Conservation (phyloP, 1,140 invertebrate species). For the Halotydeus destructor region DNA sequence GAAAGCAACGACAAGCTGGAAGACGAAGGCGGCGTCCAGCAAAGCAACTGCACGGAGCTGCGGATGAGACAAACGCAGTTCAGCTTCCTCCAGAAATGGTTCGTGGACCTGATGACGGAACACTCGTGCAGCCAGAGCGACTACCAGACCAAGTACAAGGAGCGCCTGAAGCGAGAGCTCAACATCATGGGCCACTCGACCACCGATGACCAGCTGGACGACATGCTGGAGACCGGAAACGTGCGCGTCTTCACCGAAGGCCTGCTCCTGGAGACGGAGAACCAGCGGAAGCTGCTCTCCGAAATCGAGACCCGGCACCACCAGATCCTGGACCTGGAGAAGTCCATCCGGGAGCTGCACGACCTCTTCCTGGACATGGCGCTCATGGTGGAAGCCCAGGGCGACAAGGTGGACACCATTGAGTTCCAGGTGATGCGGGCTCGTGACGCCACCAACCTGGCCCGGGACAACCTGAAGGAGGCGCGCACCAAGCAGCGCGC, state of each 20-base stretch:
- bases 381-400: background rate
- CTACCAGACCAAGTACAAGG: too few relatives aligned
- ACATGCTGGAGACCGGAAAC: conserved; percentile 1
- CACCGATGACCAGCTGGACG: conserved; percentile 1
- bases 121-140: too few relatives aligned
- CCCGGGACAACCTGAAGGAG: too few relatives aligned
- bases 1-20: too few relatives aligned
- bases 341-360: background rate
- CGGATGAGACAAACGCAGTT: too few relatives aligned
- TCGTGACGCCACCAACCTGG: too few relatives aligned
- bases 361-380: conserved; percentile 2
- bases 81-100: too few relatives aligned
- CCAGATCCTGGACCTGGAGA: conserved; percentile 1
- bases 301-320: background rate
- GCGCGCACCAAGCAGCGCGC: too few relatives aligned
- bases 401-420: background rate
- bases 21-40: too few relatives aligned
- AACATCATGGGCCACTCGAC: background rate
- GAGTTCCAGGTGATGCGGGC: conserved; percentile 2
- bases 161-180: too few relatives aligned
- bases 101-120: too few relatives aligned
- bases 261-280: background rate
- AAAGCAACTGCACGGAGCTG: too few relatives aligned
- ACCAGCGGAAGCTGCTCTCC: background rate
- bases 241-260: background rate